Evolutionary conservation across 2,888 invertebrate species (phyloP).

Genomic region (Drosophila mayaguana): DNA sequence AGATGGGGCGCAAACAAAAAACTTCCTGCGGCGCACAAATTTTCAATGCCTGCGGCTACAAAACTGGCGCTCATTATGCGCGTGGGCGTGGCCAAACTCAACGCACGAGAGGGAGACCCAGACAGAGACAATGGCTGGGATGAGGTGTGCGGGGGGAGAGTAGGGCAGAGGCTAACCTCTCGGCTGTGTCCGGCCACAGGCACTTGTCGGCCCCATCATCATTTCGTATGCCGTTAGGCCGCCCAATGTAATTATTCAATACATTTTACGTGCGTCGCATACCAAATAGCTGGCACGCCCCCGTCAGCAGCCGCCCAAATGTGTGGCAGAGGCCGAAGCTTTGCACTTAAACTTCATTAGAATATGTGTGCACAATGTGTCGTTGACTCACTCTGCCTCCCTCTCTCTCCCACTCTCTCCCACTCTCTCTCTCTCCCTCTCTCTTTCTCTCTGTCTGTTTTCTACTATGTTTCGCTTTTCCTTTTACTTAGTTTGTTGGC

Average conservation of each 20-base stretch:
- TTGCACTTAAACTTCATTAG: conserved; percentile 70
- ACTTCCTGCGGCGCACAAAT: conserved; percentile 58
- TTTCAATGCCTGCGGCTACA: conserved; percentile 60
- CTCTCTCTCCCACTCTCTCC: neutral
- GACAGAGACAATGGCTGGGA: neutral
- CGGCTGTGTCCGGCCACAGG: conserved; percentile 49
- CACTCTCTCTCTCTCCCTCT: neutral
- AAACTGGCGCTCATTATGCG: conserved; percentile 70
- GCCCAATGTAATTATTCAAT: conserved; percentile 79
- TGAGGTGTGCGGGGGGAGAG: too few relatives aligned
- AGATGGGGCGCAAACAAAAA: conserved; percentile 20
- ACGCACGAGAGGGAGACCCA: neutral
- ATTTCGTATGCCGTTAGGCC: conserved; percentile 75
- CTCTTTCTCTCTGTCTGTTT: neutral
- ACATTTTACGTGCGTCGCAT: conserved; percentile 77
- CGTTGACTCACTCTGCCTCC: conserved; percentile 27
- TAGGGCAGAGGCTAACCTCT: conserved; percentile 23
- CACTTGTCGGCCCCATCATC: conserved; percentile 50
- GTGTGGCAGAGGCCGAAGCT: conserved; percentile 27
- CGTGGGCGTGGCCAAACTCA: conserved; percentile 36
- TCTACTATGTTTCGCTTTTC: conserved; percentile 7
- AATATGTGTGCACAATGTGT: conserved; percentile 56
- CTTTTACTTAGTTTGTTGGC: conserved; percentile 35
- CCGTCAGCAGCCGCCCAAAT: conserved; percentile 16
- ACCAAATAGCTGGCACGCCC: conserved; percentile 55